Percentiles rank a stretch among this genome's conserved stretches.
Conservation (phyloP, 2,888 invertebrate species). For the Pimpla rufipes region DNA sequence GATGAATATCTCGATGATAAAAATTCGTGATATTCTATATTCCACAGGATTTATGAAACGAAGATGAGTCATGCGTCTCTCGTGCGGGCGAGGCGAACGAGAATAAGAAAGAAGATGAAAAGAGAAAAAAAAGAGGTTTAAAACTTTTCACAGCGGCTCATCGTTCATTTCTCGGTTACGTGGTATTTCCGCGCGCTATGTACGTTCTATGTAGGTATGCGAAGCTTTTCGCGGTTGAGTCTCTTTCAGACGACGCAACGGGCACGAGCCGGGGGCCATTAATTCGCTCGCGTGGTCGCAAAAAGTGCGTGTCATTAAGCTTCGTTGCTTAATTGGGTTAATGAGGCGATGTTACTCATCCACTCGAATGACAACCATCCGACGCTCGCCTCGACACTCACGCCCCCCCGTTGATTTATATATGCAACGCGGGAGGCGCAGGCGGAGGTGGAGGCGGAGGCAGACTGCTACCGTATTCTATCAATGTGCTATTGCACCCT, state of each 20-base stretch:
- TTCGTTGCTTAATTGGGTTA: conserved; percentile 81
- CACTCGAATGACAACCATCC: conserved; percentile 75
- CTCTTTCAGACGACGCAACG: conserved; percentile 28
- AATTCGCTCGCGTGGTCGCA: conserved; percentile 46
- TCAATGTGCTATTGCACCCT: conserved; percentile 15
- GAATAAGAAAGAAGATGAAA: not conserved
- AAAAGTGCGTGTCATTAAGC: conserved; percentile 78
- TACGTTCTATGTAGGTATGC: conserved; percentile 29
- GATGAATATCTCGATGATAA: not conserved
- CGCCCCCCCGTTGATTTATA: conserved; percentile 33
- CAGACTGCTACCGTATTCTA: not conserved
- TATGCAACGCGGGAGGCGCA: conserved; percentile 36
- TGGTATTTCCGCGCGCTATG: not conserved
- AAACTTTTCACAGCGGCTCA: conserved; percentile 39
- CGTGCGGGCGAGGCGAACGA: not conserved
- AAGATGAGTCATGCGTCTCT: conserved; percentile 27
- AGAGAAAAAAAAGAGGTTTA: conserved; percentile 18
- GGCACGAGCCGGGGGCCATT: conserved; percentile 31
- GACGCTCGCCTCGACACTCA: conserved; percentile 35
- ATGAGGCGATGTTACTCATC: conserved; percentile 79
- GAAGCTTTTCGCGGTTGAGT: conserved; percentile 11
- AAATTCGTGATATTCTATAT: conserved; percentile 10
- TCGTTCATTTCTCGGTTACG: conserved; percentile 35
- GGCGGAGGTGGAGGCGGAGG: too few relatives aligned
- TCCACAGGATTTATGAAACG: conserved; percentile 8